These are phyloP conservation scores for Drosophila biarmipes DNA, from an alignment of 1,140 invertebrate genomes.

Conservation along the genomic window DNA sequence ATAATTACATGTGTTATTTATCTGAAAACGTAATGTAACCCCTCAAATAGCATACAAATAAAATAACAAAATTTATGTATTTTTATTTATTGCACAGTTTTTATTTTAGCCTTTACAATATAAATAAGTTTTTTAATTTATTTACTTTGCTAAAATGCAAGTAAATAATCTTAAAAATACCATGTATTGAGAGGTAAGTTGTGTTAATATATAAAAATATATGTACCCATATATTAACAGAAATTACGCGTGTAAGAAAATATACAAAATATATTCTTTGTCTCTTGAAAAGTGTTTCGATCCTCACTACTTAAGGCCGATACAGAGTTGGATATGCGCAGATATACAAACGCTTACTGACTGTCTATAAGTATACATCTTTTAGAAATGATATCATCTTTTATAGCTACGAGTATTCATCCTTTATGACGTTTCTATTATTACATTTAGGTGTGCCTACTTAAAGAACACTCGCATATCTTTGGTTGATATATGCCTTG, in stretches of 20 bases:
- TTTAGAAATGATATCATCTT: conserved; percentile 27
- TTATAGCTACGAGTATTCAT: conserved; percentile 31
- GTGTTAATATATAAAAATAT: conserved; percentile 50
- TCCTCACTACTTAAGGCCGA: conserved; percentile 1
- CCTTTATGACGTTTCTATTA: conserved; percentile 35
- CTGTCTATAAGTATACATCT: conserved; percentile 37
- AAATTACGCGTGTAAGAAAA: conserved; percentile 44
- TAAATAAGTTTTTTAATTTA: conserved; percentile 38
- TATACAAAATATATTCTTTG: conserved; percentile 47
- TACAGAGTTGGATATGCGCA: conserved; percentile 17
- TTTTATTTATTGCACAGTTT: conserved; percentile 71
- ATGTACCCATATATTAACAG: conserved; percentile 46
- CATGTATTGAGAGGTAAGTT: conserved; percentile 41
- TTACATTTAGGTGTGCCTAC: conserved; percentile 35
- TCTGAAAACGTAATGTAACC: too few species aligned
- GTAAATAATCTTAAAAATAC: conserved; percentile 44
- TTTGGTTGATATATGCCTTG: conserved; percentile 87
- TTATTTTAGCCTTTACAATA: conserved; percentile 39
- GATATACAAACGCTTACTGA: conserved; percentile 35
- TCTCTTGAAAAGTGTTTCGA: conserved; percentile 30
- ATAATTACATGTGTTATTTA: neutral
- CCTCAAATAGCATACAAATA: neutral
- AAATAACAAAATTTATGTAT: conserved; percentile 15
- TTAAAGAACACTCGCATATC: conserved; percentile 85
- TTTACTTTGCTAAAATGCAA: conserved; percentile 33